Conservation (phyloP, 2,888 invertebrate genomes). For the Pyrrhia umbra region DNA sequence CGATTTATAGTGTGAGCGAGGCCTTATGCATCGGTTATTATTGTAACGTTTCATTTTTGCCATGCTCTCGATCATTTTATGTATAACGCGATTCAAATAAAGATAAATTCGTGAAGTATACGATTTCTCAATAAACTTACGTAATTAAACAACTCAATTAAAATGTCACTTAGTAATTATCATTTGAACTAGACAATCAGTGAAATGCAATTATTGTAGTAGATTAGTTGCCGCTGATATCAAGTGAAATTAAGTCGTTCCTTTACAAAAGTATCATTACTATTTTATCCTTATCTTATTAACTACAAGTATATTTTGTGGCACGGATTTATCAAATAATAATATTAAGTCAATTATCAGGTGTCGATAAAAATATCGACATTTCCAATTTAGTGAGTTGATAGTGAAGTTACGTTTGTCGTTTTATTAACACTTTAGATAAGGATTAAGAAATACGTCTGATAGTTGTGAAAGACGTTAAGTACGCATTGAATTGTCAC, state of each 20-base stretch:
- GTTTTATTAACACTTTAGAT: constrained; percentile 54
- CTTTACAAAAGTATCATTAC: constrained; percentile 53
- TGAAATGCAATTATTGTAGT: constrained; percentile 70
- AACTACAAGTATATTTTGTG: constrained; percentile 50
- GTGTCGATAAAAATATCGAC: constrained; percentile 58
- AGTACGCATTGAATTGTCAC: constrained; percentile 25
- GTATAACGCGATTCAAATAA: constrained; percentile 58
- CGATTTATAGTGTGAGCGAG: constrained; percentile 80
- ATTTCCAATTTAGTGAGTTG: constrained; percentile 57
- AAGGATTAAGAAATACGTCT: constrained; percentile 47
- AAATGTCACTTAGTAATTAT: constrained; percentile 70
- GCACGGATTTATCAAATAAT: constrained; percentile 59
- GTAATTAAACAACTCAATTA: constrained; percentile 65
- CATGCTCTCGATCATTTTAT: constrained; percentile 59
- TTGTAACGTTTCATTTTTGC: constrained; percentile 70
- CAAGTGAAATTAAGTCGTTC: constrained; percentile 56
- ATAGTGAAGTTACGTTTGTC: constrained; percentile 50
- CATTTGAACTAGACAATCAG: constrained; percentile 67
- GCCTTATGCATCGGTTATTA: constrained; percentile 69
- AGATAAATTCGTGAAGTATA: constrained; percentile 58
- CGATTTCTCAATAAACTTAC: constrained; percentile 58
- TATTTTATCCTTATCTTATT: constrained; percentile 60
- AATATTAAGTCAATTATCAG: constrained; percentile 61
- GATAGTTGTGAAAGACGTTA: constrained; percentile 41
- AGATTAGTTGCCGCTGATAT: constrained; percentile 62